These are phyloP conservation scores for Brotogeris chrysoptera DNA, from an alignment of 2,797 vertebrate species.

Conservation along the genomic window DNA sequence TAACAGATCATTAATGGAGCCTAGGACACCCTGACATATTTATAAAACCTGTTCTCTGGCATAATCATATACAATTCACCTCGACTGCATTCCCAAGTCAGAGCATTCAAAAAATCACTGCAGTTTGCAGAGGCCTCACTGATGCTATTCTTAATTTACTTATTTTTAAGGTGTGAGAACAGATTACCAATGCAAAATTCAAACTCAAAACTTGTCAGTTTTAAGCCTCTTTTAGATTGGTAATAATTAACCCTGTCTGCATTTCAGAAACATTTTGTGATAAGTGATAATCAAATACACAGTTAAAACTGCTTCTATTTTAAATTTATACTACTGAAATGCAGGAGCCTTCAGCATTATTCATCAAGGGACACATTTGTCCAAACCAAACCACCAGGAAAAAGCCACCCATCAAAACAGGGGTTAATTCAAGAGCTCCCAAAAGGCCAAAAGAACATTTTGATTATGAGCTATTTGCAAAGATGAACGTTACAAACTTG, in stretches of 20 bases:
- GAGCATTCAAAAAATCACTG: background rate
- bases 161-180: conserved; percentile 22
- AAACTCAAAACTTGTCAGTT: background rate
- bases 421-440: background rate
- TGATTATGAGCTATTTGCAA: background rate
- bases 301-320: background rate
- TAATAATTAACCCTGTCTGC: background rate
- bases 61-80: conserved; percentile 11
- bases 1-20: background rate
- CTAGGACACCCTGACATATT: background rate
- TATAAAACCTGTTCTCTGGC: background rate
- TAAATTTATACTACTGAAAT: background rate
- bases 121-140: background rate
- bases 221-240: background rate
- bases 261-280: background rate
- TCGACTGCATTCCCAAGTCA: background rate
- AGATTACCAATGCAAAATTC: background rate
- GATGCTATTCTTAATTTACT: background rate
- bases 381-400: background rate
- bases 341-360: background rate
- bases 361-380: background rate
- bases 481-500: background rate
- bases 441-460: background rate
- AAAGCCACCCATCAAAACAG: background rate
- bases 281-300: background rate